Evolutionary conservation across 2,888 invertebrate genomes (phyloP), one percentile per base, ranked within the genome.

Genomic region (Aethes cnicana): DNA sequence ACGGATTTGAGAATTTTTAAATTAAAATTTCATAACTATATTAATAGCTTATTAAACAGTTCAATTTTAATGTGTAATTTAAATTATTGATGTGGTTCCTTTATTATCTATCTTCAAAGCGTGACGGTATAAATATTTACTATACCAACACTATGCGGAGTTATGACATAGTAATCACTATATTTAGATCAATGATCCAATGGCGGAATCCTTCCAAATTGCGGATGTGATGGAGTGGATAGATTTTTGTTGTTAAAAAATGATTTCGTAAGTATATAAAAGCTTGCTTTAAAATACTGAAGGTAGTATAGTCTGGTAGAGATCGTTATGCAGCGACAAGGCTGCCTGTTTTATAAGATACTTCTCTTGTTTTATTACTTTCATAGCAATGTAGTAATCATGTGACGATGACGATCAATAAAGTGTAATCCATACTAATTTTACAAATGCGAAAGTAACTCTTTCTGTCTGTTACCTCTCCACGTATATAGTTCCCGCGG

Each of bases 151-250:
- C 26, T 35, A 28, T 26, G 14, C 16, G 6, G 36, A 43, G 17
- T 44, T 50, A 46, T 46, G 52, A 33, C 52, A 39, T 26, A 49
- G 49, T 49, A 49, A 49, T 28, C 44, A 32, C 52, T 52, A 52
- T 46, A 46, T 52, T 33, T 52, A 52, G 52, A 52, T 16, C 44
- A 46, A 39, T 52, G 52, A 52, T 46, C 50, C 44, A 52, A 46
- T 17, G 17, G 42, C 35, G 33, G 49, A 42, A n/a, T 39, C 32
- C 32, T 52, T 52, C 30, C 20, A 39, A 39, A 39, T 11, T 23
- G n/a, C 33, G 52, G 20, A 52, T 30, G 39, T 39, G 30, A 23
- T 18, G 44, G 25, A 35, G 20, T 42, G 33, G 17, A 18, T 12
- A 9, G 12, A n/a, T 21, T 9, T 12, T 23, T 8, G 3, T 7